A percentile compares a stretch with the other conserved stretches of the same genome.
Conservation (phyloP, 1,140 invertebrate species). For the Asbolus verrucosus region DNA sequence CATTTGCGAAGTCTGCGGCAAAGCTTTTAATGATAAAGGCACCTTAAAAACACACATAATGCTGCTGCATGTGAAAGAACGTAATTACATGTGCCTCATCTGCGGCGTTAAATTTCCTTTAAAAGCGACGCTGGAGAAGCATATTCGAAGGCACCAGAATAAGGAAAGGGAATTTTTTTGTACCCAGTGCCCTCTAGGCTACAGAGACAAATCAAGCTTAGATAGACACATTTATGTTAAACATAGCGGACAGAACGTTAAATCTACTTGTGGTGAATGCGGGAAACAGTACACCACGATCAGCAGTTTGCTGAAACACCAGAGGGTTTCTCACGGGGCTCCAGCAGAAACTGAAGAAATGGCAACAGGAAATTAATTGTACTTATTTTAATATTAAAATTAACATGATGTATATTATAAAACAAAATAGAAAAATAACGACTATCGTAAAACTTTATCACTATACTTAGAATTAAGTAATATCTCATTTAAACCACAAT, state of each 20-base stretch:
- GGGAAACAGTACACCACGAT: conserved; percentile 25
- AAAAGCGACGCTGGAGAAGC: conserved; percentile 58
- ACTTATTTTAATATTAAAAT: neutral
- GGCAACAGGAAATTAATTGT: neutral
- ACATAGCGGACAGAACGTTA: conserved; percentile 46
- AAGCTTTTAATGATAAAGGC: conserved; percentile 54
- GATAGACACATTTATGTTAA: conserved; percentile 52
- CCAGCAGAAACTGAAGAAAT: conserved; percentile 9
- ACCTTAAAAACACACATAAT: conserved; percentile 58
- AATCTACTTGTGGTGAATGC: conserved; percentile 11
- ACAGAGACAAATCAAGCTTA: conserved; percentile 55
- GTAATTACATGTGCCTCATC: conserved; percentile 58
- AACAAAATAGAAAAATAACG: too few species aligned
- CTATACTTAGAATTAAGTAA: too few species aligned
- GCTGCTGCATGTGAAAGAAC: conserved; percentile 53
- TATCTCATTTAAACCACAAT: too few species aligned
- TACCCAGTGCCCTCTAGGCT: conserved; percentile 50
- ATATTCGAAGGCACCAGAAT: conserved; percentile 51
- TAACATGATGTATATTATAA: too few species aligned
- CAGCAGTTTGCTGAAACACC: conserved; percentile 21
- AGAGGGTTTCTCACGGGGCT: conserved; percentile 19
- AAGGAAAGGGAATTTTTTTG: conserved; percentile 54
- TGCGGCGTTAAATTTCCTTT: conserved; percentile 57
- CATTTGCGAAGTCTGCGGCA: conserved; percentile 58
- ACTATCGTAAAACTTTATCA: too few species aligned